Percentiles rank a stretch among this genome's conserved stretches.
phyloP scores from a whole-genome alignment of 2,113 vertebrate genomes.

The Polypterus bichir region DNA sequence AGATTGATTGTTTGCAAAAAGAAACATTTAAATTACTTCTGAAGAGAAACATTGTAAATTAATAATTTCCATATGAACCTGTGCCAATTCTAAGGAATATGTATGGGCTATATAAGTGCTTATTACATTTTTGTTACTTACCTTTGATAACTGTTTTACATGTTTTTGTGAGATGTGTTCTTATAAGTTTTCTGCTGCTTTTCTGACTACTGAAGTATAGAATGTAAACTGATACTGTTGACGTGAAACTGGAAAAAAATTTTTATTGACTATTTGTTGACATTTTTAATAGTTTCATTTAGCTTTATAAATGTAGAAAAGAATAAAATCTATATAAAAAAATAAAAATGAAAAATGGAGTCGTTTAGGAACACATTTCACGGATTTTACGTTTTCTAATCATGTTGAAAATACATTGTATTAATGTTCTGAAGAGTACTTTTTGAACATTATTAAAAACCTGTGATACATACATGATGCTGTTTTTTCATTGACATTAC shows the following conservation, averaged over 20 bases:
- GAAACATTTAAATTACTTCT: not conserved
- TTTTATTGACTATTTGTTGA: constrained; percentile 70
- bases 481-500: constrained; percentile 9
- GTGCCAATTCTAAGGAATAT: constrained; percentile 73
- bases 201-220: constrained; percentile 68
- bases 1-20: not conserved
- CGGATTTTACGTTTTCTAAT: constrained; percentile 66
- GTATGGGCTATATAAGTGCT: constrained; percentile 70
- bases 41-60: constrained; percentile 7
- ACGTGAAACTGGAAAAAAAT: constrained; percentile 66
- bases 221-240: constrained; percentile 81
- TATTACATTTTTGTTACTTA: constrained; percentile 50
- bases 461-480: constrained; percentile 46
- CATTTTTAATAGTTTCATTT: constrained; percentile 69
- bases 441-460: constrained; percentile 81
- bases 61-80: constrained; percentile 20
- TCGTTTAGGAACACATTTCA: constrained; percentile 56
- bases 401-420: constrained; percentile 65
- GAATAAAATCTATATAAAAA: constrained; percentile 36
- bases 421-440: constrained; percentile 75
- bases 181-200: constrained; percentile 60
- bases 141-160: constrained; percentile 54
- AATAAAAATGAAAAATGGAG: constrained; percentile 41
- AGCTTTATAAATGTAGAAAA: constrained; percentile 72
- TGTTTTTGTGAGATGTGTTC: constrained; percentile 53